A percentile compares a stretch with the other conserved stretches of the same genome.
These are phyloP conservation scores for Patiria pectinifera DNA, from an alignment of 53 echinoderm and acorn worm species.

Conservation along the genomic window DNA sequence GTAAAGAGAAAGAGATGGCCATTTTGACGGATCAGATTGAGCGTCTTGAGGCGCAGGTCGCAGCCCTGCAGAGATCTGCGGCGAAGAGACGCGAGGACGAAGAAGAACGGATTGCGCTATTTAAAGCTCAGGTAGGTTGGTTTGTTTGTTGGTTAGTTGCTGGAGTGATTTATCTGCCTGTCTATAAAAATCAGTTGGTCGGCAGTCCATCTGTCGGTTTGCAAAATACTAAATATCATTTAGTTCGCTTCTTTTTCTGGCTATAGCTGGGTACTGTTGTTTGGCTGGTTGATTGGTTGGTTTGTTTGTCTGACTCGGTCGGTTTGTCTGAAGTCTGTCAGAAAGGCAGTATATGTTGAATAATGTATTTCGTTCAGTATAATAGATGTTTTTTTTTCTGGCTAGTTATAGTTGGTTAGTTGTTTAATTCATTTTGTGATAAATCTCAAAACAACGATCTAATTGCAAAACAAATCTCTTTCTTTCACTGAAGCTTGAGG, in stretches of 20 bases:
- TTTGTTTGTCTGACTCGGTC: background rate
- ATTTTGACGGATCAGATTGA: constrained; percentile 33
- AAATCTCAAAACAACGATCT: too few species aligned
- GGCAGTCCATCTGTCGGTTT: background rate
- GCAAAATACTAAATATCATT: background rate
- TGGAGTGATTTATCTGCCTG: too few species aligned
- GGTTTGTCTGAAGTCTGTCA: background rate
- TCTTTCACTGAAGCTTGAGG: constrained; percentile 32
- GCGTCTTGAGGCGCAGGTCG: constrained; percentile 26
- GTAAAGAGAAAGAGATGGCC: constrained; percentile 39
- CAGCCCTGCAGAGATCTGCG: constrained; percentile 21
- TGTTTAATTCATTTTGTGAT: background rate
- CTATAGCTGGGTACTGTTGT: background rate
- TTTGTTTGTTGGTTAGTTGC: background rate
- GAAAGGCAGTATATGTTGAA: too few species aligned
- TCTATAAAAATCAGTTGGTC: background rate
- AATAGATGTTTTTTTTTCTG: too few species aligned
- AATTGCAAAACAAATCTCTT: background rate
- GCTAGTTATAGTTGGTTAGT: too few species aligned
- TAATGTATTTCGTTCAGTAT: too few species aligned
- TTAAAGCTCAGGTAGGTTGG: constrained; percentile 46
- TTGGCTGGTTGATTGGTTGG: background rate
- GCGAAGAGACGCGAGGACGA: constrained; percentile 18
- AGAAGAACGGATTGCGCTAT: constrained; percentile 20
- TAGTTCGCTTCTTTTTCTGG: background rate